Base-by-base conservation (phyloP, 2,888 invertebrate genomes). In the Carabus problematicus region DNA sequence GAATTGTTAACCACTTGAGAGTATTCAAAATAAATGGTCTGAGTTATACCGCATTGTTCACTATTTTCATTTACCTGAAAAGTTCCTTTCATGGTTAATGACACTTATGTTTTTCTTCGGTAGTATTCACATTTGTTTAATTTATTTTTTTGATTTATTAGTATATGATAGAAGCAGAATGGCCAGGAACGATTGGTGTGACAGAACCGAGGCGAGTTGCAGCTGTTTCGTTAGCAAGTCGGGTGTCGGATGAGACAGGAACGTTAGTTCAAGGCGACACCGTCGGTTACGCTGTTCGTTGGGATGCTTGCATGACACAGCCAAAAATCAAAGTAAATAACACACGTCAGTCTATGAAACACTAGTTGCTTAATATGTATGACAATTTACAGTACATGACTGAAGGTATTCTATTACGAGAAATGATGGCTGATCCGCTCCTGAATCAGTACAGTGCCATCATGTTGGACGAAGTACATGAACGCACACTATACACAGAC, bases 381-480 rank as follows among this genome's bases (percentile, higher is more conserved):
- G 75, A 77, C 70, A n/a, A 64, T 60, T 76, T 77, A 70, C 82
- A 95, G 93, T 98, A 92, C 76, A 91, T 99, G 90, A 98, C 98
- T 0, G 98, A 99, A 83, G 98, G 98, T 0, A 92, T 98, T 70
- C 80, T 99, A 29, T 84, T 99, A 1, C 85, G 97, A 16, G 98
- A 99, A 84, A 93, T 99, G 88, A 94, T 98, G 86, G 88, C 89
- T 0, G 98, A 99, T 78, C 99, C 98, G 0, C 83, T 99, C 8
- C 84, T 99, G 1, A 91, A 91, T 75, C 91, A 91, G 74, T 99
- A 98, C 79, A 88, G 91, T 52, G 91, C 93, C 1, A 88, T 98
- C 2, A 91, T 98, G 76, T 83, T 98, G 42, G 97, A 98, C 78
- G 97, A 98, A 85, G 97, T 96, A 0, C 99, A 99, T 78, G 98